A percentile compares a stretch with the other conserved stretches of the same genome.
These are phyloP conservation scores for Trematomus loennbergii DNA, from an alignment of 2,113 vertebrate genomes.

Conservation along the genomic window DNA sequence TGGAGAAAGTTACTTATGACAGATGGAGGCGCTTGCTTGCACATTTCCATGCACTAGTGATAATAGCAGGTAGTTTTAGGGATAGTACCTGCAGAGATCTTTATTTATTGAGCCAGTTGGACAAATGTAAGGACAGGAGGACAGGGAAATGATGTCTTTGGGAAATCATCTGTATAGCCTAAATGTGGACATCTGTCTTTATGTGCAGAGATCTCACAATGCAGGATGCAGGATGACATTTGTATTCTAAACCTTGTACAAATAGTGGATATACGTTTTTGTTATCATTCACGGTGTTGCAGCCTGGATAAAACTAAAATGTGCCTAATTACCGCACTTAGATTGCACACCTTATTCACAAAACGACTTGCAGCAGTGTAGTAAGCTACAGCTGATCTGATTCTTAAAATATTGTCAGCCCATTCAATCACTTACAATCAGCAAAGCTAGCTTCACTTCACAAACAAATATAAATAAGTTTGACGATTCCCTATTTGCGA, in stretches of 20 bases:
- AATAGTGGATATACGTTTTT: not conserved
- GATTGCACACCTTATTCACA: too few species aligned
- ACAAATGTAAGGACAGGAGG: not conserved
- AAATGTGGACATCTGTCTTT: conserved; percentile 5
- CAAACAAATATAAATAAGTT: too few species aligned
- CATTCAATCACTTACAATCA: too few species aligned
- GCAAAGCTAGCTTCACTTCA: too few species aligned
- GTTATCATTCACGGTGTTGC: too few species aligned
- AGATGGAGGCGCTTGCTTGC: conserved; percentile 37
- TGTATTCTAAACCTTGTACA: not conserved
- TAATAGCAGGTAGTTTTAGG: conserved; percentile 11
- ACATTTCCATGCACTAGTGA: conserved; percentile 28
- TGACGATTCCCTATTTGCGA: too few species aligned
- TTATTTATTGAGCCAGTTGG: conserved; percentile 2
- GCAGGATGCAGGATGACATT: not conserved
- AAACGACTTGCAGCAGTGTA: too few species aligned
- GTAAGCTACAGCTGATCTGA: too few species aligned
- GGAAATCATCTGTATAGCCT: not conserved
- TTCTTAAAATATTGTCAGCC: too few species aligned
- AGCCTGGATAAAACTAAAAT: too few species aligned
- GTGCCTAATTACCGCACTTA: too few species aligned
- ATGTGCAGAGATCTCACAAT: not conserved
- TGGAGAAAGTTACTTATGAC: conserved; percentile 76
- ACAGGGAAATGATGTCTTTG: not conserved
- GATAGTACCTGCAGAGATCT: not conserved